These are phyloP conservation scores for Sarcophaga subvicina DNA, from an alignment of 2,888 invertebrate genomes.

Conservation along the genomic window DNA sequence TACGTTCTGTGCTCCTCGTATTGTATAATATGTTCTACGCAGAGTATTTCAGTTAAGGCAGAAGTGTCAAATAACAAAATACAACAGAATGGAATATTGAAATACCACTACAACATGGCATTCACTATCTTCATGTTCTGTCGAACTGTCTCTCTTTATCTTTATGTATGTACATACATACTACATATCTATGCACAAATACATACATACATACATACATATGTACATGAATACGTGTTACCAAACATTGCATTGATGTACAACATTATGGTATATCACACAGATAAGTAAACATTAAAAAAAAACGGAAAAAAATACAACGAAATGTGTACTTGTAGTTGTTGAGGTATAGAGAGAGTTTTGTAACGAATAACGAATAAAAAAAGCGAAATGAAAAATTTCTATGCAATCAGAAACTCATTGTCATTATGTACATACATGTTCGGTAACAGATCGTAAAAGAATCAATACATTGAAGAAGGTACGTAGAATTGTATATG, in stretches of 20 bases:
- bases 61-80: conserved; percentile 38
- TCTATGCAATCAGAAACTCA: conserved; percentile 66
- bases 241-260: conserved; percentile 5
- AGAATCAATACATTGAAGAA: background rate
- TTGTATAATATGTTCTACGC: background rate
- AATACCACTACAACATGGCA: conserved; percentile 37
- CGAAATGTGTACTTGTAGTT: background rate
- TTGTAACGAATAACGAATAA: background rate
- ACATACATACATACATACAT: conserved; percentile 1
- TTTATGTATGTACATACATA: background rate
- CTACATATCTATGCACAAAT: background rate
- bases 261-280: background rate
- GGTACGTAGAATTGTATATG: too few relatives aligned
- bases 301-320: background rate
- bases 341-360: background rate
- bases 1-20: too few relatives aligned
- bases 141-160: conserved; percentile 23
- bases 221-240: background rate
- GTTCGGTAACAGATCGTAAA: background rate
- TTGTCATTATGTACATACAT: conserved; percentile 47
- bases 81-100: conserved; percentile 29
- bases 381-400: conserved; percentile 48
- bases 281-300: background rate
- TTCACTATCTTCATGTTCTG: conserved; percentile 22
- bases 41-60: conserved; percentile 24